Evolutionary conservation across 1,140 invertebrate species (phyloP).

Genomic region (Eupeodes corollae): DNA sequence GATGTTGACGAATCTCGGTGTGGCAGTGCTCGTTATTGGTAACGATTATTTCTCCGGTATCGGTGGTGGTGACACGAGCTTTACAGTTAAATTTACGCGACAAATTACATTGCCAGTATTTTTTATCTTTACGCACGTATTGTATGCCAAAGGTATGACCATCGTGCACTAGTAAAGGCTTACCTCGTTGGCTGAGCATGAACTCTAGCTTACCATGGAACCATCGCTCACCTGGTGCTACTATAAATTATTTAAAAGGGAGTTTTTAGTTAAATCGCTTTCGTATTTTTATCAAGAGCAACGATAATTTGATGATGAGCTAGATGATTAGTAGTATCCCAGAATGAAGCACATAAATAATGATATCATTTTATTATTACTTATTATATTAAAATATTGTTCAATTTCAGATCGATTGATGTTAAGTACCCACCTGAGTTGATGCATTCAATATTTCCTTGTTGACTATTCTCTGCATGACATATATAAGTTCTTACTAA

Average conservation of each 20-base stretch:
- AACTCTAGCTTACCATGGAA: constrained; percentile 37
- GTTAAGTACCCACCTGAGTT: too few relatives aligned
- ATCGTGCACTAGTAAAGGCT: constrained; percentile 35
- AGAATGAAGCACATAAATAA: too few relatives aligned
- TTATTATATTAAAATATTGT: too few relatives aligned
- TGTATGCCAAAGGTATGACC: constrained; percentile 36
- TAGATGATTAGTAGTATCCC: too few relatives aligned
- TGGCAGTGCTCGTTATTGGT: constrained; percentile 38
- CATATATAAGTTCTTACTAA: too few relatives aligned
- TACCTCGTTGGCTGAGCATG: constrained; percentile 36
- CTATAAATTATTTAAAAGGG: constrained; percentile 9
- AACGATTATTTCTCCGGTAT: constrained; percentile 36
- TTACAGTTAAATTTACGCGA: constrained; percentile 37
- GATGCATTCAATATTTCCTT: too few relatives aligned
- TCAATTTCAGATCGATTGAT: too few relatives aligned
- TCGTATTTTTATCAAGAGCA: too few relatives aligned
- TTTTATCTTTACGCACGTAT: constrained; percentile 37
- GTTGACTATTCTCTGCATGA: too few relatives aligned
- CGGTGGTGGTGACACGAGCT: constrained; percentile 35
- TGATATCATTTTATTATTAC: too few relatives aligned
- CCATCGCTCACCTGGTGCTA: constrained; percentile 36
- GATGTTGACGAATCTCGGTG: constrained; percentile 35
- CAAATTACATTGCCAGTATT: constrained; percentile 38
- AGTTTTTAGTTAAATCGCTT: neutral
- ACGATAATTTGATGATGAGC: too few relatives aligned